A percentile compares a stretch with the other conserved stretches of the same genome.
Evolutionary conservation across 2,113 vertebrate genomes (phyloP).

Genomic region (Bungarus multicinctus): DNA sequence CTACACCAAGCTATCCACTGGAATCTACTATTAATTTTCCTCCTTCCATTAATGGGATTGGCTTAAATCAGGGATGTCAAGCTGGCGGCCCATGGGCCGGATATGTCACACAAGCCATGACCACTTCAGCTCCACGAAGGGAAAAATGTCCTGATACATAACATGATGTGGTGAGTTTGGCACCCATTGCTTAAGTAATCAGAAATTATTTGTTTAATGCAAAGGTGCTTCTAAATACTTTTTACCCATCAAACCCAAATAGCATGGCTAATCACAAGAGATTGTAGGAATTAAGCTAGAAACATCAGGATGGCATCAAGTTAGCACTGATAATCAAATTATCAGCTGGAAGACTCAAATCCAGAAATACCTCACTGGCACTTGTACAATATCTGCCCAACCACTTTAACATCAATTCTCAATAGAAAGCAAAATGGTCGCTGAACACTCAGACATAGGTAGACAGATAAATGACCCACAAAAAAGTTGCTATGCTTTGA

Average conservation of each 20-base stretch:
- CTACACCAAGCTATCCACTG: background rate
- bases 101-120: too few species aligned
- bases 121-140: too few species aligned
- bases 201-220: background rate
- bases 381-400: too few species aligned
- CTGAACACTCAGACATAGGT: too few species aligned
- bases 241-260: background rate
- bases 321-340: background rate
- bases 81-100: too few species aligned
- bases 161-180: too few species aligned
- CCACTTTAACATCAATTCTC: too few species aligned
- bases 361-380: too few species aligned
- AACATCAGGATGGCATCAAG: background rate
- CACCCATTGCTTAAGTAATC: background rate
- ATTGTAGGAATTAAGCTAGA: background rate
- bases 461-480: too few species aligned
- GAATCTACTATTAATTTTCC: background rate
- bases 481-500: too few species aligned
- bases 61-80: background rate
- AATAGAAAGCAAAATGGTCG: too few species aligned
- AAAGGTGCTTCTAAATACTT: background rate
- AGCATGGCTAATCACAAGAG: background rate
- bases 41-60: background rate
- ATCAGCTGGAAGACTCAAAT: background rate
- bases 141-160: too few species aligned